Base-by-base conservation (phyloP, 2,888 invertebrate genomes). In the Erebia epiphron region DNA sequence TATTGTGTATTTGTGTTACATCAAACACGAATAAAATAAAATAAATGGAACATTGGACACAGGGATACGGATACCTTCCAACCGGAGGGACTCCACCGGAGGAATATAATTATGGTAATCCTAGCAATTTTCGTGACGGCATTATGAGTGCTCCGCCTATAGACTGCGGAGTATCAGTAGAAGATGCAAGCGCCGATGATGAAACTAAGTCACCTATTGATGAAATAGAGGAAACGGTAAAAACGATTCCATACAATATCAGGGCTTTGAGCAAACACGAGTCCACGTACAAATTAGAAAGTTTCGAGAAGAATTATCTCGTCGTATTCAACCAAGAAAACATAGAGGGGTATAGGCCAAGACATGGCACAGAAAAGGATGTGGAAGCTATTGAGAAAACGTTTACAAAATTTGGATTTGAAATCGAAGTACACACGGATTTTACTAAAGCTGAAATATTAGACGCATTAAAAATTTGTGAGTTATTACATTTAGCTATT, bases 321-420 rank as follows among this genome's bases (percentile, higher is more conserved):
- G 73, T 90, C 10, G 88, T 91, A 67, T 87, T 91, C 52, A 90
- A 91, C 78, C 90, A 90, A 69, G 81, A 82, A 62, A 80, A 83
- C 18, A 77, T 89, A 43, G 79, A 80, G 14, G 87, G 84, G 0
- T 83, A 83, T 64, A 75, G 75, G n/a, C 83, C 83, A 0, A 82
- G 91, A 69, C 54, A 75, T 14, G 91, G 91, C 0, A 87, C 90
- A 8, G 80, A 83, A 11, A 80, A 83, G 74, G 91, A 91, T n/a
- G 88, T 85, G 0, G 78, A 80, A 0, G 78, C 80, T 16, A 76
- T 91, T 11, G 79, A 69, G 10, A 76, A 67, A 2, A 90, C 91
- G 0, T 90, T 91, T 68, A 70, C 76, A 18, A 81, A 77, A 16
- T 88, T 82, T 5, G 84, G 85, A 18, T 91, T 91, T 70, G 86